Base-by-base conservation (phyloP, 1,140 invertebrate species). In the Eciton burchellii region DNA sequence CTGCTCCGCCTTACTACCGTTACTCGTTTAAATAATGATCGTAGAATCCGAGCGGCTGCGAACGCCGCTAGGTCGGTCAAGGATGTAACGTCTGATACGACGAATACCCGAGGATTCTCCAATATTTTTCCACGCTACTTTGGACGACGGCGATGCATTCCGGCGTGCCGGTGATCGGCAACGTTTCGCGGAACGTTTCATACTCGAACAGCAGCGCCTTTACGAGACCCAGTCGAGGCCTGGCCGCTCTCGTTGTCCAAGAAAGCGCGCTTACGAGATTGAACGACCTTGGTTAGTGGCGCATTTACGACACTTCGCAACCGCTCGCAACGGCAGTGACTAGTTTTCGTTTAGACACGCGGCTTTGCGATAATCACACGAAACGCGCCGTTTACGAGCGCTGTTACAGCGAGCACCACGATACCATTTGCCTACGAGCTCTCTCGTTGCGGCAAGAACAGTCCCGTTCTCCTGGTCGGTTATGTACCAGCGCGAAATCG, bases 1-100 rank as follows among this genome's bases (percentile, higher is more conserved):
- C n/a, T 43, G 41, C 29, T 26, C 41, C 35, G 24, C 5, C 21
- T 11, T 16, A 12, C 68, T 54, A 79, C 74, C 63, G 74, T 70
- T 79, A 57, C 43, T 26, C 24, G 29, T 12, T 54, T 66, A 43
- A 77, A 54, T 77, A 77, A 77, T 77, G 62, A 56, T 56, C 49
- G 21, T 19, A 9, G 49, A 43, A 41, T 19, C 3, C 29, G 11
- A 77, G 2, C 62, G 68, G 74, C 62, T 66, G 62, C 9, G 59
- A 41, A 16, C 19, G 29, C 19, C 62, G 21, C 66, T 77, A 68
- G 62, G n/a, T n/a, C 66, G 62, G 74, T 56, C 74, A 56, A 56
- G 63, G 35, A 56, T 35, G 2, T 52, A 70, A 68, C 12, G 47
- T 24, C n/a, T 16, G 49, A 68, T 70, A 43, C 21, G 3, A 9